Base-by-base conservation (phyloP, 2,797 vertebrate species). In the Pempheris klunzingeri region DNA sequence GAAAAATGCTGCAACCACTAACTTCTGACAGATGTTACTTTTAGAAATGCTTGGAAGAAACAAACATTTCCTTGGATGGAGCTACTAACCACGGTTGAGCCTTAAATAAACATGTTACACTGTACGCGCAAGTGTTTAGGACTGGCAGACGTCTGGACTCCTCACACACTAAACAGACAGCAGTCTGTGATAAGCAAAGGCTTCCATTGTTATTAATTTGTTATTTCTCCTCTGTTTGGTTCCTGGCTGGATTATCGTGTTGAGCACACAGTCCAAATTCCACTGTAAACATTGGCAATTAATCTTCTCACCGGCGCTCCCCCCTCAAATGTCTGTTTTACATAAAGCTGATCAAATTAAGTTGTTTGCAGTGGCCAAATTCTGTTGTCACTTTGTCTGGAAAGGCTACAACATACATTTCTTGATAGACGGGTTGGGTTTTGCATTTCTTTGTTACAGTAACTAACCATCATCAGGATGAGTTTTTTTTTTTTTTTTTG, bases 211-310 rank as follows among this genome's bases (percentile, higher is more conserved):
- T 91, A 91, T 94, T 93, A 89, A 94, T 93, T 90, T 93, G 90
- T 92, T 95, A 91, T 92, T 92, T 90, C 77, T 86, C 81, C 43
- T 87, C 84, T 88, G 85, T 88, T 91, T 94, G 91, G 89, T 88
- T 81, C 54, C 71, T 80, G 79, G 87, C 83, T 82, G 92, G 91
- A 95, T 95, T 93, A 96, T 92, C 89, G 62, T 92, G 86, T 91
- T 92, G 88, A 94, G 86, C 92, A 94, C 91, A 93, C 92, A 91
- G 87, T 81, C 89, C 90, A 92, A 95, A 95, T 94, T 94, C 93
- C 90, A 92, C 85, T 86, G 92, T 93, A 95, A 95, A 95, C 93
- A 96, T 95, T 94, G 92, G 85, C 93, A 93, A 93, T 94, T 94
- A 94, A 94, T 95, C 92, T 91, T 80, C 87, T 71, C 81, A 53